These are phyloP conservation scores for Dipodomys stephensi DNA, from an alignment of 2,113 vertebrate species.

Conservation along the genomic window DNA sequence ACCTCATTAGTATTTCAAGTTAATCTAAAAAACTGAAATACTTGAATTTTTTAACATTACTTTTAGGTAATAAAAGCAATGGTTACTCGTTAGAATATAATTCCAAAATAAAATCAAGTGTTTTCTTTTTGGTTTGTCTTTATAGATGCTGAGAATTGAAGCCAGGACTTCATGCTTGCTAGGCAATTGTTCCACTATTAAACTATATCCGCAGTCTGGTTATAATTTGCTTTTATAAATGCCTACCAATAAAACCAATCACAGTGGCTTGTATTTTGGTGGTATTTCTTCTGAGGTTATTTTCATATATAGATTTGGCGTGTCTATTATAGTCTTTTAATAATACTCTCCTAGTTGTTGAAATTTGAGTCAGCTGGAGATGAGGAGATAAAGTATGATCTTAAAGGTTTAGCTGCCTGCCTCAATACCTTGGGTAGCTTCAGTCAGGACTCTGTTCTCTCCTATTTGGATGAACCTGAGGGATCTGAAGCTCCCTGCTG, in stretches of 20 bases:
- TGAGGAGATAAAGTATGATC: not conserved
- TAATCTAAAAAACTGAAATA: not conserved
- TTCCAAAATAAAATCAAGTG: conserved; percentile 15
- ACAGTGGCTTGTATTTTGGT: not conserved
- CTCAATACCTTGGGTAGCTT: fast-evolving
- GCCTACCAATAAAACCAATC: not conserved
- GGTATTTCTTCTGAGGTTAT: not conserved
- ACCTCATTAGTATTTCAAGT: conserved; percentile 45
- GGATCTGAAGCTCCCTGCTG: not conserved
- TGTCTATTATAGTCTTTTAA: not conserved
- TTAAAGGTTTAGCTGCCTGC: too few relatives aligned
- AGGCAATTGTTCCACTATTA: too few relatives aligned
- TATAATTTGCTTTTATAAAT: not conserved
- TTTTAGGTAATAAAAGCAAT: conserved; percentile 36
- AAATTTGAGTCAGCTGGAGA: not conserved
- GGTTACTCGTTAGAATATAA: not conserved
- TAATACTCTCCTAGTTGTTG: not conserved
- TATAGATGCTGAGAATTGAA: not conserved
- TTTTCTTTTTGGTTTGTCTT: not conserved
- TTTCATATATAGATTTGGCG: not conserved
- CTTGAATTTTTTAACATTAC: not conserved
- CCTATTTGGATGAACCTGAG: not conserved
- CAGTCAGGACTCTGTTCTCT: not conserved
- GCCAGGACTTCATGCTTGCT: too few relatives aligned
- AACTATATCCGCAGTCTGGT: not conserved